phyloP scores from a whole-genome alignment of 2,888 invertebrate genomes.

The Leptopilina drosophilae region DNA sequence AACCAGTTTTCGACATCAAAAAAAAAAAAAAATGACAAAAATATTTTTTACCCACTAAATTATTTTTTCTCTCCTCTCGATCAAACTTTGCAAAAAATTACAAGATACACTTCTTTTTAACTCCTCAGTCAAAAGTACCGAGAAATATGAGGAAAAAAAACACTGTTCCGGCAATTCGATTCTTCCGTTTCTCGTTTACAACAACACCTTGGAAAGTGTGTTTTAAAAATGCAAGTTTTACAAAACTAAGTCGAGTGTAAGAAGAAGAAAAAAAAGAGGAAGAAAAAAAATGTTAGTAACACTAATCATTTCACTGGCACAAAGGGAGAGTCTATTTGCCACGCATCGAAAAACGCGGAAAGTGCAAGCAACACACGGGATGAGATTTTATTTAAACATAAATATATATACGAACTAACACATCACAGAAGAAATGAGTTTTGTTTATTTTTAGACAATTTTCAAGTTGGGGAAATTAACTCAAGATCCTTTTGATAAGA shows the following conservation, averaged over 20 bases:
- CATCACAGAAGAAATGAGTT: not conserved
- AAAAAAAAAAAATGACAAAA: conserved; percentile 10
- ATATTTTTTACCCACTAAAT: not conserved
- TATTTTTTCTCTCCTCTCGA: not conserved
- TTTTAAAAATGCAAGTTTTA: conserved; percentile 27
- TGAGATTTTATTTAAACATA: too few relatives aligned
- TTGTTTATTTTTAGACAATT: conserved; percentile 8
- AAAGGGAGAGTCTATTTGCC: conserved; percentile 34
- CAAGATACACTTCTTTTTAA: not conserved
- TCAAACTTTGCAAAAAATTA: too few relatives aligned
- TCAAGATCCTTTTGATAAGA: not conserved
- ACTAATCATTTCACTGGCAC: conserved; percentile 32
- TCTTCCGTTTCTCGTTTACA: conserved; percentile 31
- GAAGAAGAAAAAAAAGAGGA: not conserved
- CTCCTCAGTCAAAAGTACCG: conserved; percentile 29
- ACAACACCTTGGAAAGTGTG: conserved; percentile 3
- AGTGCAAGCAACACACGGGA: not conserved
- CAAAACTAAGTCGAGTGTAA: not conserved
- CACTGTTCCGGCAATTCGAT: conserved; percentile 34
- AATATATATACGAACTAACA: too few relatives aligned
- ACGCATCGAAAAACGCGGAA: conserved; percentile 30
- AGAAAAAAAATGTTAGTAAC: not conserved
- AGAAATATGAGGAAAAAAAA: conserved; percentile 21
- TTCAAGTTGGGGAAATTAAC: not conserved
- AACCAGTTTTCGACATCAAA: not conserved